phyloP scores from a whole-genome alignment of 2,797 vertebrate species.

The Hybognathus amarus region DNA sequence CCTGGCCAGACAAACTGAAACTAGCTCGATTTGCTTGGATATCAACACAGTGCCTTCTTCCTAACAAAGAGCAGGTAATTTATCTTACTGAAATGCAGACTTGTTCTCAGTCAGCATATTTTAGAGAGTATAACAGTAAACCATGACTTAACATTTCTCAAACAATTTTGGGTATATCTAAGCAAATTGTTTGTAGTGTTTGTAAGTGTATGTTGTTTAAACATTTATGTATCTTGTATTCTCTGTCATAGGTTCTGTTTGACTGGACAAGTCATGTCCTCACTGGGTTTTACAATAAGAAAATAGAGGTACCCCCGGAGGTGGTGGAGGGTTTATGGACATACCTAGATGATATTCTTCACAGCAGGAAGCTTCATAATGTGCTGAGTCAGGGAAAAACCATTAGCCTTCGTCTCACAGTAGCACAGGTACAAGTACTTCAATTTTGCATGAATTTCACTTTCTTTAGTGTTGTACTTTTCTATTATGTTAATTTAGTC shows the following conservation, averaged over 20 bases:
- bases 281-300: slow-evolving; percentile 86
- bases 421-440: slow-evolving; percentile 83
- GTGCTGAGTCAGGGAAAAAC: slow-evolving; percentile 85
- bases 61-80: slow-evolving; percentile 96
- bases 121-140: not conserved
- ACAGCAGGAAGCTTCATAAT: slow-evolving; percentile 84
- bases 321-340: slow-evolving; percentile 89
- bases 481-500: no score
- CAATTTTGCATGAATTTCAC: not conserved
- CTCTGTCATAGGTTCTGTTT: slow-evolving; percentile 84
- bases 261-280: slow-evolving; percentile 91
- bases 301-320: slow-evolving; percentile 79
- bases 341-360: slow-evolving; percentile 87
- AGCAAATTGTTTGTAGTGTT: not conserved
- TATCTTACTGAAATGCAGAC: not conserved
- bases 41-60: slow-evolving; percentile 90
- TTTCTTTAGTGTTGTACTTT: not conserved
- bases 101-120: not conserved
- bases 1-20: slow-evolving; percentile 93
- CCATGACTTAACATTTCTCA: not conserved
- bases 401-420: slow-evolving; percentile 83
- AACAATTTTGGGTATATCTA: not conserved
- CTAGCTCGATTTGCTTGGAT: slow-evolving; percentile 94
- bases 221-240: not conserved
- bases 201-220: not conserved